These are phyloP conservation scores for Sebastes trivittatus DNA, from an alignment of 2,797 vertebrate species.

Conservation along the genomic window DNA sequence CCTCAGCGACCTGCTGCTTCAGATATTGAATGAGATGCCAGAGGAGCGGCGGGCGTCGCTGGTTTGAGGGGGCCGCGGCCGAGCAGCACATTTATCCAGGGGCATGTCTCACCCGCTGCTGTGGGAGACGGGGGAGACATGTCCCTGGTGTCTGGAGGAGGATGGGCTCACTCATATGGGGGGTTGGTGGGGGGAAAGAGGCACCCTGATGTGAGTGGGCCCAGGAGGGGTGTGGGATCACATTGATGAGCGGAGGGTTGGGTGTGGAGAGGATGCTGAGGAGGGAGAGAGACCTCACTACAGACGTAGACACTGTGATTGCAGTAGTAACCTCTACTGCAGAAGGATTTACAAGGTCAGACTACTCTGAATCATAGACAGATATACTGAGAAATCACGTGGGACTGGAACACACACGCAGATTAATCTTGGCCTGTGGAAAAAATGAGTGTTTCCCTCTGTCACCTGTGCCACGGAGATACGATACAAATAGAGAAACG, in stretches of 20 bases:
- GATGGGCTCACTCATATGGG: slow-evolving; percentile 31
- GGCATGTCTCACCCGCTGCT: slow-evolving; percentile 53
- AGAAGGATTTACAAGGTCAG: slow-evolving; percentile 27
- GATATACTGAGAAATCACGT: slow-evolving; percentile 31
- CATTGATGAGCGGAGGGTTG: slow-evolving; percentile 32
- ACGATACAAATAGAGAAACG: not conserved
- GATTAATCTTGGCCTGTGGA: not conserved
- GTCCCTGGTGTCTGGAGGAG: slow-evolving; percentile 53
- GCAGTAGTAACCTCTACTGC: slow-evolving; percentile 41
- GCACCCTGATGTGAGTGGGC: slow-evolving; percentile 41
- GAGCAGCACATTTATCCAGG: slow-evolving; percentile 34
- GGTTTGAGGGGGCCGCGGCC: slow-evolving; percentile 81
- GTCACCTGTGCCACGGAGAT: not conserved
- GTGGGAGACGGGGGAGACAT: slow-evolving; percentile 49
- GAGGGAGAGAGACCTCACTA: slow-evolving; percentile 53
- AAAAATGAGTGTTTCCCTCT: not conserved
- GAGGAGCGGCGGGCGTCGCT: slow-evolving; percentile 92
- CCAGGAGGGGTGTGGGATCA: slow-evolving; percentile 30
- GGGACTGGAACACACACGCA: slow-evolving; percentile 17
- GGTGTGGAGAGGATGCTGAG: slow-evolving; percentile 33
- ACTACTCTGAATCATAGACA: slow-evolving; percentile 33
- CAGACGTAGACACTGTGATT: slow-evolving; percentile 57
- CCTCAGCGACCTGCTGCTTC: slow-evolving; percentile 96
- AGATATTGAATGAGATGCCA: slow-evolving; percentile 95
- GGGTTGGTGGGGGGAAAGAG: not conserved